Evolutionary conservation across 2,888 invertebrate species (phyloP).

Genomic region (Drosophila niveifrons): DNA sequence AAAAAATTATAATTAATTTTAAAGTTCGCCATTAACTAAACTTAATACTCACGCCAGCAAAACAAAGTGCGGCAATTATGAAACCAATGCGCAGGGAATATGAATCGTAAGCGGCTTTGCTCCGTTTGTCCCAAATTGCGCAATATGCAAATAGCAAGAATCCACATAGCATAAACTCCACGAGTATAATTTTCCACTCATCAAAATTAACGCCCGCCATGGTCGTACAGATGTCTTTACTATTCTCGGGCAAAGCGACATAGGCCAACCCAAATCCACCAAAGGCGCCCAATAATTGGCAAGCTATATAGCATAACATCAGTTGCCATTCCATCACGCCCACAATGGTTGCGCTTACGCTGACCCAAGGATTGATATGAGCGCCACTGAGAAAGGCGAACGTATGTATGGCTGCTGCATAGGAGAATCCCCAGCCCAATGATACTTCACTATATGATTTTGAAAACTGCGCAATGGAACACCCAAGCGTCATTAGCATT

Average conservation of each 20-base stretch:
- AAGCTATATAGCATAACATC: slow-evolving; percentile 41
- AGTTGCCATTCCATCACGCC: slow-evolving; percentile 36
- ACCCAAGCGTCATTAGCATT: slow-evolving; percentile 41
- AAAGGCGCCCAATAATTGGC: slow-evolving; percentile 42
- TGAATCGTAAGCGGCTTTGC: slow-evolving; percentile 21
- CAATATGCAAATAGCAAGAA: slow-evolving; percentile 38
- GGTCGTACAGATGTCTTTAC: slow-evolving; percentile 6
- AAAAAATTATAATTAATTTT: not conserved
- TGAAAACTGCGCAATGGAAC: not conserved
- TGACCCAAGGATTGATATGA: slow-evolving; percentile 55
- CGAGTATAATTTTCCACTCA: slow-evolving; percentile 8
- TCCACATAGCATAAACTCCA: slow-evolving; percentile 24
- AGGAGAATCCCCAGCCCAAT: slow-evolving; percentile 46
- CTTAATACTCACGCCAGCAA: slow-evolving; percentile 25
- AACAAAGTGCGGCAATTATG: slow-evolving; percentile 9
- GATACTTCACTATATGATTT: not conserved
- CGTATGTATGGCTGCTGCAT: slow-evolving; percentile 24
- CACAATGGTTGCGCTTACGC: slow-evolving; percentile 31
- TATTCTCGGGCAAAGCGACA: not conserved
- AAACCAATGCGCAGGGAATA: slow-evolving; percentile 42
- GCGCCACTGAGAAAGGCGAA: slow-evolving; percentile 46
- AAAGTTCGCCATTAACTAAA: not conserved
- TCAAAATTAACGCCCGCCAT: not conserved
- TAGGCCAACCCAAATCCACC: slow-evolving; percentile 13
- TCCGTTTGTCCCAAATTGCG: slow-evolving; percentile 47